phyloP scores from a whole-genome alignment of 2,888 invertebrate species.

The Caenorhabditis japonica region DNA sequence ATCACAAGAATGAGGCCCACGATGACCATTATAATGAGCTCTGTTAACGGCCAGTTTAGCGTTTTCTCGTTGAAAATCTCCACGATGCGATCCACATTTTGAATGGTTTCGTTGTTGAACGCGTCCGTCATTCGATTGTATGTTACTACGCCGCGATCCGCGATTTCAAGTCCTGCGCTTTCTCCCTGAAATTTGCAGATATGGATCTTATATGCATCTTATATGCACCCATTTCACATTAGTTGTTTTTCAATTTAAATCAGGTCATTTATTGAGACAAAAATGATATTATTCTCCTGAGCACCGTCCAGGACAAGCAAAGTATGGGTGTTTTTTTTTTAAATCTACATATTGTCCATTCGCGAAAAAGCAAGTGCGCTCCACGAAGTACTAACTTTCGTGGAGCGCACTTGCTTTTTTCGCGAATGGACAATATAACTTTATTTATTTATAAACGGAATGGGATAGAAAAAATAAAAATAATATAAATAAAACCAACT shows the following conservation, averaged over 20 bases:
- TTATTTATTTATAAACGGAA: too few species aligned
- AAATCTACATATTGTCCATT: too few species aligned
- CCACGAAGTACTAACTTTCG: too few species aligned
- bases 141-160: conserved; percentile 53
- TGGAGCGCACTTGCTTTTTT: too few species aligned
- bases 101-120: conserved; percentile 55
- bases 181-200: conserved; percentile 39
- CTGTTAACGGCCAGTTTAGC: conserved; percentile 57
- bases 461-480: too few species aligned
- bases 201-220: neutral
- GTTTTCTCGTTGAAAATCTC: conserved; percentile 17
- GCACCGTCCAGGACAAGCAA: too few species aligned
- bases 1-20: conserved; percentile 58
- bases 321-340: too few species aligned
- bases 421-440: too few species aligned
- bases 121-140: conserved; percentile 42
- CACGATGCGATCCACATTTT: conserved; percentile 52
- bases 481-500: too few species aligned
- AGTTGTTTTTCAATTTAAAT: neutral
- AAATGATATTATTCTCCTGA: too few species aligned
- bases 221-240: neutral
- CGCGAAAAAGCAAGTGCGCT: too few species aligned
- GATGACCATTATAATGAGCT: conserved; percentile 60
- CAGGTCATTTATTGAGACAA: too few species aligned
- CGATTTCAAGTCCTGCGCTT: conserved; percentile 52